Percentiles rank a stretch among this genome's conserved stretches.
phyloP scores from a whole-genome alignment of 1,140 invertebrate species.

The Pogonomyrmex barbatus region DNA sequence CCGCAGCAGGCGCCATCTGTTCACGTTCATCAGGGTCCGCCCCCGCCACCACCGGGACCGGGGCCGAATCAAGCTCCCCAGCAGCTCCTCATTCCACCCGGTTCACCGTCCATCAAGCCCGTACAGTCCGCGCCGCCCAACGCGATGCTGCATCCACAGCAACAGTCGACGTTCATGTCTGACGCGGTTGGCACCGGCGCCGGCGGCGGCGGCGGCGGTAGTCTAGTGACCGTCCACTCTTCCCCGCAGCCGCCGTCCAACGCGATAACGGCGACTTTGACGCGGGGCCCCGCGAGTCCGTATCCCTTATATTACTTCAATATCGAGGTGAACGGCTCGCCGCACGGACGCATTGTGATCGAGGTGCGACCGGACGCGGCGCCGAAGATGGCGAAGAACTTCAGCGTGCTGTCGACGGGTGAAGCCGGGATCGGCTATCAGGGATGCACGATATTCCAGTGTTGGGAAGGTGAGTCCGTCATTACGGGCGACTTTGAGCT shows the following conservation, averaged over 20 bases:
- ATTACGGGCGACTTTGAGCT: slow-evolving; percentile 93
- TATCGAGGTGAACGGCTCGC: slow-evolving; percentile 90
- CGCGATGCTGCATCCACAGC: slow-evolving; percentile 82
- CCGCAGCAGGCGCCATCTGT: slow-evolving; percentile 79
- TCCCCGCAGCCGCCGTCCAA: slow-evolving; percentile 83
- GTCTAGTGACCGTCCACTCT: slow-evolving; percentile 85
- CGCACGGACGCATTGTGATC: slow-evolving; percentile 92
- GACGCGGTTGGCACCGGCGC: slow-evolving; percentile 78
- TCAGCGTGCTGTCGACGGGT: slow-evolving; percentile 92
- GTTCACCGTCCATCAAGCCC: slow-evolving; percentile 82
- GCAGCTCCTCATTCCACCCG: slow-evolving; percentile 83
- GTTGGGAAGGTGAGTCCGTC: slow-evolving; percentile 93
- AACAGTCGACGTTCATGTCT: slow-evolving; percentile 81
- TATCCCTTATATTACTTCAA: slow-evolving; percentile 92
- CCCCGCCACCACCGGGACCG: slow-evolving; percentile 72
- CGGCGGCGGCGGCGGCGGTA: slow-evolving; percentile 69
- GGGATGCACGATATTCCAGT: slow-evolving; percentile 93
- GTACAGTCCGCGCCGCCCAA: slow-evolving; percentile 79
- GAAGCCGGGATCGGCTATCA: slow-evolving; percentile 93
- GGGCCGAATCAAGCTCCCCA: slow-evolving; percentile 77
- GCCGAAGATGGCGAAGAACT: slow-evolving; percentile 96
- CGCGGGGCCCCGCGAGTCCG: slow-evolving; percentile 83
- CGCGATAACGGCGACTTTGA: slow-evolving; percentile 73
- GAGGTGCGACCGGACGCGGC: slow-evolving; percentile 94
- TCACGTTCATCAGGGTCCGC: slow-evolving; percentile 78